Base-by-base conservation (phyloP, 2,797 vertebrate genomes). In the Neosalanx taihuensis region DNA sequence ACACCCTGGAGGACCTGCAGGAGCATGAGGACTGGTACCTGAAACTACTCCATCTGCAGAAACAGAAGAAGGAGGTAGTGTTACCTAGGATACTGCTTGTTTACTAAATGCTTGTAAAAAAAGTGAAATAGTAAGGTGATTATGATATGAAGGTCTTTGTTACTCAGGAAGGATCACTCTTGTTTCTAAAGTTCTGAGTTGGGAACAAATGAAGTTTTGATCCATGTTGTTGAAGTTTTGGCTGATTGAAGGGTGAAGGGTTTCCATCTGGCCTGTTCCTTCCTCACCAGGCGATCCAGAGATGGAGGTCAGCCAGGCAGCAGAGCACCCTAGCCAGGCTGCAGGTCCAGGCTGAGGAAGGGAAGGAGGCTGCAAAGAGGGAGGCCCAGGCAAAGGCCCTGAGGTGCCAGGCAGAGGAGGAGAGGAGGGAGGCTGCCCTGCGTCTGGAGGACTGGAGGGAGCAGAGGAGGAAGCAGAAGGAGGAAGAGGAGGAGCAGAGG, bases 21-120 rank as follows among this genome's bases (percentile, higher is more conserved):
- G 87, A 90, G 35, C 96, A 99, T 33, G 93, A 95, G 58, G 88
- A 91, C 31, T 98, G 97, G 97, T 91, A 96, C 82, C 91, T 88
- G 72, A 91, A 95, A 84, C 91, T 96, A 85, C 86, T 94, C 20
- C 74, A 83, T 73, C 90, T 98, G 59, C 93, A 96, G 23, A 87
- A 94, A 81, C 92, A 80, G 73, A 98, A 95, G 86, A 98, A 93
- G 89, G 90, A 97, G 93, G 97, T 97, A 89, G 7, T 1, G 26
- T 15, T 46, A 9, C 10, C 9, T 9, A 46, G 41, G 41, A 46
- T 2, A 46, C 41, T 2, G 1, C 23, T 26, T 26, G 1, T 26
- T 26, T 26, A 26, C 23, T 26, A 41, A 7, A 41, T 2, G 10
- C 37, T 12, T 41, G 10, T 41, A n/a, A n/a, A 41, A 41, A 41